phyloP scores from a whole-genome alignment of 2,797 vertebrate species.

The Micromesistius poutassou region DNA sequence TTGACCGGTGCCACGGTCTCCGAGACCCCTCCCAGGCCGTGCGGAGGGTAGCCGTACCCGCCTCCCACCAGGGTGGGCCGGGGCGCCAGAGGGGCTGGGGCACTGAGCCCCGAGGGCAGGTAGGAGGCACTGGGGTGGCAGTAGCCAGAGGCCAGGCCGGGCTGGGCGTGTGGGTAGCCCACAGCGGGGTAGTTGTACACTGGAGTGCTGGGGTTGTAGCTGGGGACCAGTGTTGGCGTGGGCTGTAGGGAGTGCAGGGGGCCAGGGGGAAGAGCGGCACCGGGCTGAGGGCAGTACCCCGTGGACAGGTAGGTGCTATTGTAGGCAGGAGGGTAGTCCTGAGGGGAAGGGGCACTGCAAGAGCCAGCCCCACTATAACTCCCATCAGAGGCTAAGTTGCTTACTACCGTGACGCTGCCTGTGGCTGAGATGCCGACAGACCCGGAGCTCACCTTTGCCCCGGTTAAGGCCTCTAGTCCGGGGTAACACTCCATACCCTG shows the following conservation, averaged over 20 bases:
- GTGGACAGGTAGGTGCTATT: slow-evolving; percentile 84
- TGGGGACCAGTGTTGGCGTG: slow-evolving; percentile 73
- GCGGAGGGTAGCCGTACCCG: slow-evolving; percentile 74
- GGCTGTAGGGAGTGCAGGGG: slow-evolving; percentile 76
- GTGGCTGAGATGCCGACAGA: slow-evolving; percentile 71
- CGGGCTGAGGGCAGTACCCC: slow-evolving; percentile 80
- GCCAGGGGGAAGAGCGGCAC: slow-evolving; percentile 76
- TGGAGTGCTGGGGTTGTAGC: slow-evolving; percentile 77
- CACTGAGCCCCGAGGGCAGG: slow-evolving; percentile 80
- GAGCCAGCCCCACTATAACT: slow-evolving; percentile 57
- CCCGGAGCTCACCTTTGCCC: slow-evolving; percentile 69
- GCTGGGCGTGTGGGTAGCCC: slow-evolving; percentile 75
- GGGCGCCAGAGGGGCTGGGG: slow-evolving; percentile 79
- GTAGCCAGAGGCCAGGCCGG: slow-evolving; percentile 73
- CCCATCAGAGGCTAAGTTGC: slow-evolving; percentile 60
- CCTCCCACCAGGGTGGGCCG: slow-evolving; percentile 69
- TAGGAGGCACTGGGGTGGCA: slow-evolving; percentile 81
- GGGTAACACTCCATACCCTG: slow-evolving; percentile 77
- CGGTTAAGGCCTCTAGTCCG: slow-evolving; percentile 79
- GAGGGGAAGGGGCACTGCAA: slow-evolving; percentile 66
- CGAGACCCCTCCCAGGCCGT: slow-evolving; percentile 60
- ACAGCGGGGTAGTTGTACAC: slow-evolving; percentile 83
- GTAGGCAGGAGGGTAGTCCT: slow-evolving; percentile 85
- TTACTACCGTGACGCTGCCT: slow-evolving; percentile 77
- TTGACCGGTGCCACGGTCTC: slow-evolving; percentile 73